Base-by-base conservation (phyloP, 2,113 vertebrate genomes). In the Xenotilapia flavipinnis region DNA sequence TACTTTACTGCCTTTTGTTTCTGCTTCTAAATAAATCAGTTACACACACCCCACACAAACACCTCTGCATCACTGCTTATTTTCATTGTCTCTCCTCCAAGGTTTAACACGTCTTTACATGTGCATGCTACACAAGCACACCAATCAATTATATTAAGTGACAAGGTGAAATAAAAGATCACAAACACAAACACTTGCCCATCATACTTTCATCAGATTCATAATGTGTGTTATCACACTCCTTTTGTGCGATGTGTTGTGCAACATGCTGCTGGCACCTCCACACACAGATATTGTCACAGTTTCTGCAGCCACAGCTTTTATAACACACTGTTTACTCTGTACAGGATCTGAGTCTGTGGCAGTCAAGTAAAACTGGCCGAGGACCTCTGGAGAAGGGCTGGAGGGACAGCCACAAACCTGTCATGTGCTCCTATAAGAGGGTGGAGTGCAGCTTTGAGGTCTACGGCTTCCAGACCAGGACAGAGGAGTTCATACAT, bases 361-460 rank as follows among this genome's bases (percentile, higher is more conserved):
- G 97, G 95, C 93, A 89, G 84, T 97, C 97, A 6, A 89, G 80
- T 60, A 97, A 95, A 95, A 97, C 96, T 2, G 93, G 95, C 55
- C 94, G 97, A 23, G 97, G 97, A 45, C 97, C 97, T 86, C 95
- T 97, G 89, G 73, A 94, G 93, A 84, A 94, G 4, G 94, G 94
- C 80, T 97, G 97, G 97, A 95, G 88, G 47, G 87, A 96, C 9
- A 47, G 84, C 31, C 90, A 92, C 38, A 28, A 90, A 47, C 97
- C 97, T 70, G 94, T 97, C 81, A 97, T 97, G 97, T 97, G 97
- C 93, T 97, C 96, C 79, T 97, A 97, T 80, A 97, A 97, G 93
- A 94, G 94, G 91, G 96, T 97, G 49, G 70, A 94, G 80, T 97
- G 96, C 94, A 96, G 96, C 88, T 97, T 97, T 14, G 97, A 97